Percentiles rank a stretch among this genome's conserved stretches.
Conservation (phyloP, 2,888 invertebrate genomes). For the Phlogophora meticulosa region DNA sequence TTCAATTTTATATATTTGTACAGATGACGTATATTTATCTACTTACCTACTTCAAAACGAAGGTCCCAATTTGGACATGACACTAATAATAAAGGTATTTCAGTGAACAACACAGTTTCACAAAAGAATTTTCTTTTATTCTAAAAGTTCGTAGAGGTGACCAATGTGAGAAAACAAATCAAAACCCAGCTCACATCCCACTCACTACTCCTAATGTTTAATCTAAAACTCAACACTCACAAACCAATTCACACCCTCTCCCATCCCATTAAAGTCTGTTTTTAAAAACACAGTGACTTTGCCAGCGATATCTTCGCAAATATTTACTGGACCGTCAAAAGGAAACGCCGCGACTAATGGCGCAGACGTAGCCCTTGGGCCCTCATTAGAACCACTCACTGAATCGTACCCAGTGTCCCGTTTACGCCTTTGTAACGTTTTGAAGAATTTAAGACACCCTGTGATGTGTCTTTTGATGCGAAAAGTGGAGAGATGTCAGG, state of each 20-base stretch:
- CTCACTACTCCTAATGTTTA: slow-evolving; percentile 35
- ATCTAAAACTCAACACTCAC: slow-evolving; percentile 6
- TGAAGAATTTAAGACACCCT: slow-evolving; percentile 47
- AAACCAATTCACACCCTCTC: slow-evolving; percentile 41
- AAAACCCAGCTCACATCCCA: slow-evolving; percentile 31
- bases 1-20: too few relatives aligned
- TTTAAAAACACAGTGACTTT: slow-evolving; percentile 37
- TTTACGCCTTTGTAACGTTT: slow-evolving; percentile 57
- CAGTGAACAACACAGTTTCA: too few relatives aligned
- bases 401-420: slow-evolving; percentile 61
- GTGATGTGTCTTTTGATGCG: slow-evolving; percentile 36
- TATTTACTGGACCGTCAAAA: slow-evolving; percentile 78
- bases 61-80: too few relatives aligned
- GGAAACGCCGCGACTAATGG: slow-evolving; percentile 76
- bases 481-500: slow-evolving; percentile 21
- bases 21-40: too few relatives aligned
- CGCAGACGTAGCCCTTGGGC: slow-evolving; percentile 59
- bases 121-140: background rate
- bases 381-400: slow-evolving; percentile 75
- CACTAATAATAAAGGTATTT: too few relatives aligned
- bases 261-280: slow-evolving; percentile 34
- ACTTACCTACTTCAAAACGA: too few relatives aligned
- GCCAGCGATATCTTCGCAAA: slow-evolving; percentile 69
- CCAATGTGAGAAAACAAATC: slow-evolving; percentile 21
- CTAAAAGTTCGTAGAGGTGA: background rate